Evolutionary conservation across 2,888 invertebrate genomes (phyloP).

Genomic region (Leptogaster cylindrica): DNA sequence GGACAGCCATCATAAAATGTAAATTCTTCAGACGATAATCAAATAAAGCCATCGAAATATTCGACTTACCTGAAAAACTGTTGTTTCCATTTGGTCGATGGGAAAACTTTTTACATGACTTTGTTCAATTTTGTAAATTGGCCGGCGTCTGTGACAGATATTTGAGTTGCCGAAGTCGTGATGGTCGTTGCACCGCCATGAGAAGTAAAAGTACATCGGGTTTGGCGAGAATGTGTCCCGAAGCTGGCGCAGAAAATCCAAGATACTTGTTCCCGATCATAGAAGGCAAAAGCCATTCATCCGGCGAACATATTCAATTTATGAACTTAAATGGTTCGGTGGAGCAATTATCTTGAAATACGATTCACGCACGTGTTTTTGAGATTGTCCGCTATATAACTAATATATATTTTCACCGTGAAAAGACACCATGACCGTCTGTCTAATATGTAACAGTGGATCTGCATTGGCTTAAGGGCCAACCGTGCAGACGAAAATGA

Average conservation of each 20-base stretch:
- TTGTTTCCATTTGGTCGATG: too few species aligned
- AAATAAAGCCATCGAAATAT: too few species aligned
- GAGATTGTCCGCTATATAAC: constrained; percentile 4
- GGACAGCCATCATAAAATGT: too few species aligned
- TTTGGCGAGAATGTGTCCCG: background rate
- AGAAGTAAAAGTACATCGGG: background rate
- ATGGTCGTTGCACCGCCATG: background rate
- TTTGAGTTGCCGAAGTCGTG: constrained; percentile 15
- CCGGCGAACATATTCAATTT: constrained; percentile 21
- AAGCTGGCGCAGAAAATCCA: background rate
- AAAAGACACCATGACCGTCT: background rate
- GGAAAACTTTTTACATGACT: too few species aligned
- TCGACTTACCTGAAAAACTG: too few species aligned
- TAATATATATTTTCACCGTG: constrained; percentile 23
- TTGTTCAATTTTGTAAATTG: background rate
- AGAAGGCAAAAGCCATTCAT: constrained; percentile 9
- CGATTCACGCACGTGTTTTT: constrained; percentile 31
- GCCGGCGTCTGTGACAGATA: background rate
- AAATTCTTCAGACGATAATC: background rate
- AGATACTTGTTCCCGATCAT: background rate
- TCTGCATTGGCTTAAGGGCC: too few species aligned
- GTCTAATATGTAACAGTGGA: too few species aligned
- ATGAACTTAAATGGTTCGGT: constrained; percentile 31
- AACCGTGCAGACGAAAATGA: too few species aligned
- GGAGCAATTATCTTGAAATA: constrained; percentile 34